Evolutionary conservation across 2,888 invertebrate species (phyloP), one percentile per base, ranked within the genome.

Genomic region (Odontothrips loti): DNA sequence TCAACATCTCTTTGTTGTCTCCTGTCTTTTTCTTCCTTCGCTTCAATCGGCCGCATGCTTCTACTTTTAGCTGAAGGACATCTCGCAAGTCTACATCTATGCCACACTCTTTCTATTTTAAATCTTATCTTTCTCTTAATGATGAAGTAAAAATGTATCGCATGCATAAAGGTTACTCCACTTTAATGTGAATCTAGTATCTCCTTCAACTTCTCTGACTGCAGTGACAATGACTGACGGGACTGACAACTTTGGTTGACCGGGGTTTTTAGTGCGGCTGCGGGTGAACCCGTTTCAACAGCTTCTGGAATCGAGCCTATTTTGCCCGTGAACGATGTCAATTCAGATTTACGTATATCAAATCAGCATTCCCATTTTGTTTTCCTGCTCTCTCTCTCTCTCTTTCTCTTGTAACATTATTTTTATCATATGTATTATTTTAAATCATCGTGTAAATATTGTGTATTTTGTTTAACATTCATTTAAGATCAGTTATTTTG

Each of bases 101-200:
- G 27, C 58, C 58, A 58, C 58, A 58, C 58, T 58, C 58, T 58
- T 58, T 58, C 68, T 75, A 75, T 75, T 68, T 75, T 75, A 75
- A 75, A 75, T 75, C 68, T 75, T 75, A 75, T 75, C 68, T 75
- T 75, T 75, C 68, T 75, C 68, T 75, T 75, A 75, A 75, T 75
- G 23, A 75, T 75, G 68, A 75, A 8, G 68, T 75, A 27, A 58
- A 20, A 58, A 58, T 58, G 10, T 15, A 75, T 27, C 27, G 68
- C 68, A 27, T 75, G 27, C 68, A 75, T 75, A 75, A 58, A 58
- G 17, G 20, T 58, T 58, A 27, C 68, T 75, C 68, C 68, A 75
- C 68, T 23, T 23, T 27, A 58, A 2, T 17, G 51, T 20, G 15
- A 12, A 51, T 51, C 51, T 17, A 51, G 51, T 11, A 27, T 75